Percentiles rank a stretch among this genome's conserved stretches.
phyloP scores from a whole-genome alignment of 2,113 vertebrate species.

The Phalacrocorax pelagicus region DNA sequence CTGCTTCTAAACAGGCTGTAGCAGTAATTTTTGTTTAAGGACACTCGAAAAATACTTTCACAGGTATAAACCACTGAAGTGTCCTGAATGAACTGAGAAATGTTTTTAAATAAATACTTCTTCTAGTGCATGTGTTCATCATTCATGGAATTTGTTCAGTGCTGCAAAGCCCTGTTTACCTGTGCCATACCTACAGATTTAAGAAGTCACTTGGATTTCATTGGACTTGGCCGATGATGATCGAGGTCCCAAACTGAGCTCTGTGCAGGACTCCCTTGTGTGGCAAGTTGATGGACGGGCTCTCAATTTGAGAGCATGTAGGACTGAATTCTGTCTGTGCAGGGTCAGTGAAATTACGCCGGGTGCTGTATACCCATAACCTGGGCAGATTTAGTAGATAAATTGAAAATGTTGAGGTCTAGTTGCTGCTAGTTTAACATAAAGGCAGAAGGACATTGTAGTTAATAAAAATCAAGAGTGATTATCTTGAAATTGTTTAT shows the following conservation, averaged over 20 bases:
- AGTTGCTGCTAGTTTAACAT: background rate
- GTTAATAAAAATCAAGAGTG: background rate
- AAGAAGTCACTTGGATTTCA: background rate
- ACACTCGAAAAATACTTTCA: background rate
- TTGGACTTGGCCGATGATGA: background rate
- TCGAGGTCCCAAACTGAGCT: background rate
- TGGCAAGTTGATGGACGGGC: background rate
- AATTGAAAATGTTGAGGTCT: background rate
- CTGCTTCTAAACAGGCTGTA: background rate
- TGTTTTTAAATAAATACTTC: background rate
- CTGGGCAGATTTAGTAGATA: background rate
- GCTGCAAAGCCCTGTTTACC: background rate
- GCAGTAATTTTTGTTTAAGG: background rate
- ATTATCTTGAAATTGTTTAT: background rate
- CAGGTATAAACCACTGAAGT: background rate
- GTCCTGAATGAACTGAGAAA: background rate
- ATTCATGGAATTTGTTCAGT: background rate
- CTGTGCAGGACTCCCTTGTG: rapidly evolving
- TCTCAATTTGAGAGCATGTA: background rate
- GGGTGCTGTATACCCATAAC: rapidly evolving
- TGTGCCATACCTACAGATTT: background rate
- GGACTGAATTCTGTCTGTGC: background rate
- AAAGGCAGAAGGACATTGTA: background rate
- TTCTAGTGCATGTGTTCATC: background rate
- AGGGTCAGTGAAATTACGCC: background rate